phyloP scores from a whole-genome alignment of 1,140 invertebrate genomes.

The Yoshiicerus persimilis region DNA sequence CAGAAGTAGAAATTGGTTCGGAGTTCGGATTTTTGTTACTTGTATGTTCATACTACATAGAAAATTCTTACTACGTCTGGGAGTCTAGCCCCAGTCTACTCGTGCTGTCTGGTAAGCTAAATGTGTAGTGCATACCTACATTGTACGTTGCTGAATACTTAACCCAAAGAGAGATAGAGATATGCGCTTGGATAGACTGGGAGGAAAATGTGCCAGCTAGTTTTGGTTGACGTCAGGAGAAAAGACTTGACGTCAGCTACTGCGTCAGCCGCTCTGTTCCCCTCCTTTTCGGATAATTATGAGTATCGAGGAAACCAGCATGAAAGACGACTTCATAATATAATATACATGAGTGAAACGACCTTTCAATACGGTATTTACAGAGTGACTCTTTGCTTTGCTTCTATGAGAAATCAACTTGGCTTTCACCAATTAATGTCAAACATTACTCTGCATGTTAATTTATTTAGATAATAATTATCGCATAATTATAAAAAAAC shows the following conservation, averaged over 20 bases:
- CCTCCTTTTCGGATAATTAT: conserved; percentile 17
- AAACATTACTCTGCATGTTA: neutral
- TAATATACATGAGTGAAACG: neutral
- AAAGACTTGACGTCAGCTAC: conserved; percentile 41
- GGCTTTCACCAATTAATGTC: neutral
- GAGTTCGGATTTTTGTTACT: neutral
- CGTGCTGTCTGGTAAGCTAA: neutral
- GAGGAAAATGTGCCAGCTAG: neutral
- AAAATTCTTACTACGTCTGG: neutral
- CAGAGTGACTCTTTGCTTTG: neutral
- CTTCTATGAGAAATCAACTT: neutral
- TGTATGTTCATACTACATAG: no score
- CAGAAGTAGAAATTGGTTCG: neutral
- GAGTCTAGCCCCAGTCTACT: neutral
- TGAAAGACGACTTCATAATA: conserved; percentile 14
- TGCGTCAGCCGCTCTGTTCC: conserved; percentile 35
- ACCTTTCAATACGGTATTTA: neutral
- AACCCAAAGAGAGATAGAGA: no score
- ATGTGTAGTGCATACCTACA: no score
- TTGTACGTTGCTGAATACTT: no score
- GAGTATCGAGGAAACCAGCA: conserved; percentile 21
- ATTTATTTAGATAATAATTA: neutral
- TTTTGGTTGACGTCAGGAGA: conserved; percentile 34
- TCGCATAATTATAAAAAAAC: neutral
- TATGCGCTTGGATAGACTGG: neutral